phyloP scores from a whole-genome alignment of 2,888 invertebrate species.

The Lithophane ornitopus region DNA sequence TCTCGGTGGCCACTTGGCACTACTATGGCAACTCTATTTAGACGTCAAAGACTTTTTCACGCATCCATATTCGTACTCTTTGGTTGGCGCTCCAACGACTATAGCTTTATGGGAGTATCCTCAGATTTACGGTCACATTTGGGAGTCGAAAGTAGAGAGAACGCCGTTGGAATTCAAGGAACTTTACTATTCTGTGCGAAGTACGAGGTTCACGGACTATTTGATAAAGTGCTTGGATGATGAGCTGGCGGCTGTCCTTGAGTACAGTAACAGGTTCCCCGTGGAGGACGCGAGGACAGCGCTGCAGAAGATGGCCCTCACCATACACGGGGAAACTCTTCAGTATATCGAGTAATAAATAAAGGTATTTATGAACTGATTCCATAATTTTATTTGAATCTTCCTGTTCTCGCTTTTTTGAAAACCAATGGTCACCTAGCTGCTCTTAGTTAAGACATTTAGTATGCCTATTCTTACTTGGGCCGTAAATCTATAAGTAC shows the following conservation, averaged over 20 bases:
- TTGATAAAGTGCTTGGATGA: slow-evolving; percentile 79
- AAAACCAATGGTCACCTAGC: neutral
- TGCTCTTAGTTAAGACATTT: no score
- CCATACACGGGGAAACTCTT: slow-evolving; percentile 80
- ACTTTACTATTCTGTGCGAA: slow-evolving; percentile 82
- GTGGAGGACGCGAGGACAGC: slow-evolving; percentile 82
- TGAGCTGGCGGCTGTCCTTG: slow-evolving; percentile 80
- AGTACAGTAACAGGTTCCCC: slow-evolving; percentile 79
- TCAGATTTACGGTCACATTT: slow-evolving; percentile 80
- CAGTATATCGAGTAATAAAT: slow-evolving; percentile 82
- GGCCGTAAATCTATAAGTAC: neutral
- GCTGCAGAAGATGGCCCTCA: slow-evolving; percentile 85
- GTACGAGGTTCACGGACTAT: slow-evolving; percentile 84
- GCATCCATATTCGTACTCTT: slow-evolving; percentile 84
- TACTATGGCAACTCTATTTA: slow-evolving; percentile 86
- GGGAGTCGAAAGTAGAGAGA: slow-evolving; percentile 79
- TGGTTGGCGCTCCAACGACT: slow-evolving; percentile 83
- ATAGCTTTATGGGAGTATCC: slow-evolving; percentile 87
- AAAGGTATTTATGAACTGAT: slow-evolving; percentile 53
- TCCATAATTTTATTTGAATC: slow-evolving; percentile 21
- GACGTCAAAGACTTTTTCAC: slow-evolving; percentile 87
- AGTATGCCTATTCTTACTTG: neutral
- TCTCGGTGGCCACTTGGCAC: slow-evolving; percentile 84
- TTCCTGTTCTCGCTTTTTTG: neutral
- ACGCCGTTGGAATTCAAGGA: slow-evolving; percentile 80